Base-by-base conservation (phyloP, 2,797 vertebrate genomes). In the Poeciliopsis infans region DNA sequence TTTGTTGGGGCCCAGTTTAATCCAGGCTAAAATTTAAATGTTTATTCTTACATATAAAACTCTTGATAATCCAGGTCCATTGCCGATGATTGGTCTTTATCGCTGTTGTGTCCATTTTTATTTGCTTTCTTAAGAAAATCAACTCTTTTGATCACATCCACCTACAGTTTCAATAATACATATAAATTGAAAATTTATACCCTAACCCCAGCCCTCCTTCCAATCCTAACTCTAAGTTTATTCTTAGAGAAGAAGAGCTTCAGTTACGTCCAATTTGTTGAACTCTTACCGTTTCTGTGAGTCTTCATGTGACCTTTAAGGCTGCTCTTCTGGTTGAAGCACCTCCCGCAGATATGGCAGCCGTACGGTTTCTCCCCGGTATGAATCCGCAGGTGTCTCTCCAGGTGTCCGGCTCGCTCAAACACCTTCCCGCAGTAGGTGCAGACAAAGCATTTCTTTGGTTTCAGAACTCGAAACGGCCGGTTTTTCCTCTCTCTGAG, bases 301-400 rank as follows among this genome's bases (percentile, higher is more conserved):
- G 93, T 95, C 86, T 83, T 94, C 93, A 95, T 94, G 91, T 95
- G 94, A 28, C 93, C 85, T 74, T 95, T 95, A 1, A 95, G 92
- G 88, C 94, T 95, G 15, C 93, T 91, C 79, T 94, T 95, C 88
- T 95, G 94, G 72, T 94, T 94, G 87, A 95, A 95, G 80, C 89
- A 94, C 74, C 93, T 77, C 7, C 94, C 93, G 3, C 94, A 95
- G 83, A 94, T 83, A 0, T 90, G 91, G 74, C 94, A 95, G 7
- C 93, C 92, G 4, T 94, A 95, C 5, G 94, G 94, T 57, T 95
- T 95, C 89, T 95, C 94, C 1, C 94, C 94, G 0, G 94, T 95
- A 6, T 95, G 94, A 71, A 95, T 95, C 0, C 93, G 86, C 8
- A 95, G 47, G 36, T 95, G 94, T 59, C 94, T 85, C 10, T 95